Base-by-base conservation (phyloP, 1,140 invertebrate species). In the Papilio xuthus region DNA sequence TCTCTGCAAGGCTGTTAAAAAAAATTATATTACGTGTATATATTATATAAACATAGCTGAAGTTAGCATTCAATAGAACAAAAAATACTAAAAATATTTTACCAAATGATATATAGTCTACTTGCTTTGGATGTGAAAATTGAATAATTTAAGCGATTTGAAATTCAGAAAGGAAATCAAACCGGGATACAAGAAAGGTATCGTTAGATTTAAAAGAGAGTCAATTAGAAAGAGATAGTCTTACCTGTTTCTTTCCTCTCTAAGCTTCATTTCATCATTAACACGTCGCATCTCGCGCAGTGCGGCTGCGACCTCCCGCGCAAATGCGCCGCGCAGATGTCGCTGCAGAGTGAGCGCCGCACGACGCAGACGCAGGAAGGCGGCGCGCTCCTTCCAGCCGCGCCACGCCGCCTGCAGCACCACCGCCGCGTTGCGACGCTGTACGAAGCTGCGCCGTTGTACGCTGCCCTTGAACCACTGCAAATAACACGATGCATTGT, bases 281-380 rank as follows among this genome's bases (percentile, higher is more conserved):
- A 99, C 97, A n/a, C 97, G 94, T 83, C 97, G 95, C 97, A 98
- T 98, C 95, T 99, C 97, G 1, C 97, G 94, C 67, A 99, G 89
- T 2, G 98, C 97, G 8, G 96, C 94, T 0, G 98, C 98, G 12
- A 97, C 96, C 91, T 98, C 97, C 70, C 98, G 94, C 0, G 98
- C 98, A 94, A 98, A 98, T 85, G 98, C 97, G 60, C 98, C 98
- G 47, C 98, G 94, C 69, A 98, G 93, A 94, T 97, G 97, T 80
- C 97, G 96, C 94, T 99, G 98, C 81, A 99, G 97, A 2, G 98
- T 96, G 79, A 99, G 96, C 0, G 97, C 97, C 1, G 98, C 98
- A 82, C 98, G 95, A 44, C 98, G 95, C 88, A 97, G 96, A 73
- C 96, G 95, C 73, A 98, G 95, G 92, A 98, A 99, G 80, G 95